A percentile compares a stretch with the other conserved stretches of the same genome.
These are phyloP conservation scores for Scolopax rusticola DNA, from an alignment of 2,797 vertebrate species.

Conservation along the genomic window DNA sequence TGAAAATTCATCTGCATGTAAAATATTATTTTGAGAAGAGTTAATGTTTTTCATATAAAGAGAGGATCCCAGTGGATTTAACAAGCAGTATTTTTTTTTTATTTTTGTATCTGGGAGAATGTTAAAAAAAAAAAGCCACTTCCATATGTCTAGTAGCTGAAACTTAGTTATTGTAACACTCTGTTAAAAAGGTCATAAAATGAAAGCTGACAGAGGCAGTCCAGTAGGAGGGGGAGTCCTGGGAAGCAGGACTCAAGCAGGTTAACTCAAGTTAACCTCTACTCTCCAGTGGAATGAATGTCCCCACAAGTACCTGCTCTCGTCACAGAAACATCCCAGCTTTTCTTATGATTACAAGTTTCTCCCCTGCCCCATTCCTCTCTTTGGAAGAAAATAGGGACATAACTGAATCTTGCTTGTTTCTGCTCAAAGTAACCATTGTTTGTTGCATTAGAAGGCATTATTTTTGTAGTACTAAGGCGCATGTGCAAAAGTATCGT, in stretches of 20 bases:
- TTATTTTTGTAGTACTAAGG: neutral
- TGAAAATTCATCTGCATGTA: constrained; percentile 34
- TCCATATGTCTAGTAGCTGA: neutral
- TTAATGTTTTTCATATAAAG: neutral
- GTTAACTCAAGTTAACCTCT: neutral
- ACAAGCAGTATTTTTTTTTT: neutral
- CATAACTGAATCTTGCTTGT: neutral
- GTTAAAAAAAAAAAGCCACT: neutral
- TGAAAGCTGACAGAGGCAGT: neutral
- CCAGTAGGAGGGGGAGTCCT: neutral
- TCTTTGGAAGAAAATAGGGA: neutral
- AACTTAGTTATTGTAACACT: neutral
- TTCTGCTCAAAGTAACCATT: neutral
- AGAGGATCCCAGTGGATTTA: neutral
- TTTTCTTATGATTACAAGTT: neutral
- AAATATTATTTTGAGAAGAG: constrained; percentile 35
- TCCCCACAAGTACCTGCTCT: neutral
- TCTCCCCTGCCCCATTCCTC: neutral
- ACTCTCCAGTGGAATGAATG: neutral
- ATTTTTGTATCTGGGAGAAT: neutral
- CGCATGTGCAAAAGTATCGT: neutral
- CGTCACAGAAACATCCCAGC: neutral
- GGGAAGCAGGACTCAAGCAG: neutral
- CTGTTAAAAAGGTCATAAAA: neutral
- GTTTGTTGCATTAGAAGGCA: neutral